Evolutionary conservation across 2,113 vertebrate species (phyloP).

Genomic region (Hystrix cristata): DNA sequence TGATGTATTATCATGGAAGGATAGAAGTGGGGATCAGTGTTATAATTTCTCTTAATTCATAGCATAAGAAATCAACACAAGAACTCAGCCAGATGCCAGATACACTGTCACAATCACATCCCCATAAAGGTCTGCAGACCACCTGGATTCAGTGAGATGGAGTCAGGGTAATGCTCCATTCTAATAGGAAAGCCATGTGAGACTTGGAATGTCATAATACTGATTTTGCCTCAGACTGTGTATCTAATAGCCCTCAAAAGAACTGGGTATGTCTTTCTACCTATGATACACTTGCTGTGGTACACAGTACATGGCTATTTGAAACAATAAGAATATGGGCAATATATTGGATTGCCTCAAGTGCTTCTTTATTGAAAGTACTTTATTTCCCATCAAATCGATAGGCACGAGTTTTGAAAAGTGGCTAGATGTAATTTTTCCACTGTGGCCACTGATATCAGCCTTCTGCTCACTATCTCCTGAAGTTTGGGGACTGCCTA

Average conservation of each 20-base stretch:
- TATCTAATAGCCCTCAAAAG: background rate
- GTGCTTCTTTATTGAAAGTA: background rate
- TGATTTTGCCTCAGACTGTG: background rate
- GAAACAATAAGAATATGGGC: background rate
- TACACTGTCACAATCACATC: background rate
- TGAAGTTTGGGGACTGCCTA: background rate
- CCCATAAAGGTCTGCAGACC: background rate
- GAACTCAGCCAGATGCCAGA: background rate
- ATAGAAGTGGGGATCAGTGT: background rate
- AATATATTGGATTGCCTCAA: background rate
- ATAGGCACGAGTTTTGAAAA: background rate
- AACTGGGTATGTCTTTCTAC: background rate
- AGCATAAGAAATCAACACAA: background rate
- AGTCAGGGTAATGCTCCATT: background rate
- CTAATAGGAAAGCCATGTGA: background rate
- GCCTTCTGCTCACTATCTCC: background rate
- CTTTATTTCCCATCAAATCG: background rate
- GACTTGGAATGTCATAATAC: background rate
- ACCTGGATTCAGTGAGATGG: background rate
- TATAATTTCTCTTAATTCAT: background rate
- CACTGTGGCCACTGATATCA: background rate
- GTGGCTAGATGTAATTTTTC: background rate
- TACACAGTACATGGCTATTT: background rate
- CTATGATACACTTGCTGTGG: background rate
- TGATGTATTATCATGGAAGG: background rate